Conservation (phyloP, 1,140 invertebrate genomes). For the Neocloeon triangulifer region DNA sequence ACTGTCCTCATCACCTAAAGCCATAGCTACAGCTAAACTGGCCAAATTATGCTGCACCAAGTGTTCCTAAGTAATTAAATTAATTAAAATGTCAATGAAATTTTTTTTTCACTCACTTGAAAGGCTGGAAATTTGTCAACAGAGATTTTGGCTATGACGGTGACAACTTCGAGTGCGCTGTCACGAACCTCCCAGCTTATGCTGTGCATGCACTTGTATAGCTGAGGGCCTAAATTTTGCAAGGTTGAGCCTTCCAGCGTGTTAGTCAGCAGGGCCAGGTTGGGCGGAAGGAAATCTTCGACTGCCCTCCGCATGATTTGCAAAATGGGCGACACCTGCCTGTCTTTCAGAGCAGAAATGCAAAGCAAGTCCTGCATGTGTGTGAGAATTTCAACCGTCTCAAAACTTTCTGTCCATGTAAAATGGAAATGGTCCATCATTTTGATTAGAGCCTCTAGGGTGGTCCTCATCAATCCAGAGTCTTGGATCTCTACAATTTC, state of each 20-base stretch:
- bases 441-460: too few relatives aligned
- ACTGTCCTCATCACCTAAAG: slow-evolving; percentile 36
- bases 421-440: too few relatives aligned
- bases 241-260: slow-evolving; percentile 33
- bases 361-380: too few relatives aligned
- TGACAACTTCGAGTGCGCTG: slow-evolving; percentile 42
- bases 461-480: too few relatives aligned
- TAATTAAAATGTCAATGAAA: neutral
- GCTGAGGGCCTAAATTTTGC: slow-evolving; percentile 32
- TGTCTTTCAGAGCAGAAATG: too few relatives aligned
- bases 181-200: slow-evolving; percentile 50
- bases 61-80: slow-evolving; percentile 51
- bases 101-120: slow-evolving; percentile 1
- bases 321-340: too few relatives aligned
- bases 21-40: slow-evolving; percentile 33
- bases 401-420: too few relatives aligned
- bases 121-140: slow-evolving; percentile 20
- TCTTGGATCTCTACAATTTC: too few relatives aligned
- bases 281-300: slow-evolving; percentile 47
- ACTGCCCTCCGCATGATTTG: slow-evolving; percentile 41
- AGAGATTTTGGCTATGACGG: slow-evolving; percentile 38
- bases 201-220: slow-evolving; percentile 43
- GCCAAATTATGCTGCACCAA: slow-evolving; percentile 38
- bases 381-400: too few relatives aligned
- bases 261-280: slow-evolving; percentile 42